Base-by-base conservation (phyloP, 2,113 vertebrate species). In the Rhinichthys klamathensis region DNA sequence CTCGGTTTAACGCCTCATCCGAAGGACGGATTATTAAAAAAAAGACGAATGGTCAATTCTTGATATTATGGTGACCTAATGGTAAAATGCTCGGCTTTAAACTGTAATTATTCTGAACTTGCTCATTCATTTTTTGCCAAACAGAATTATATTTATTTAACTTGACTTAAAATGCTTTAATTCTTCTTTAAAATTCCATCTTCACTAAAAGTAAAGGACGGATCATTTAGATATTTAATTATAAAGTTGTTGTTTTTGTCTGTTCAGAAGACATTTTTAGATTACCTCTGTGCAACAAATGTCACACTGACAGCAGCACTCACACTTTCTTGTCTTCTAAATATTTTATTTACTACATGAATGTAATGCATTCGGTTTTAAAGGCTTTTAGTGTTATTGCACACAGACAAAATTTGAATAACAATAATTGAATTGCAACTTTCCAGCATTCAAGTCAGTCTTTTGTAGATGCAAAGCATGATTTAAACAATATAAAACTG, bases 371-470 rank as follows among this genome's bases (percentile, higher is more conserved):
- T 27, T 75, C 3, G 6, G 2, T 51, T 75, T 51, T 25, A 27
- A 30, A 18, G 73, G 73, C 73, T 75, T 75, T 75, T 51, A 49
- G n/a, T 6, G 6, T 75, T 25, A 75, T 75, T 75, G 73, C 46
- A 51, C 13, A 75, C 7, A 9, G 72, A 44, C 13, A 4, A 7
- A 15, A 27, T 49, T 49, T 74, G 6, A 27, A 74, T 27, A 74
- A 67, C 49, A 38, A 30, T 30, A 30, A 30, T 30, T 30, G 30
- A 30, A 30, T 30, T 30, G 21, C 35, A 3, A 2, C 32, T 18
- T 70, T 70, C 38, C 18, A 38, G 35, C 15, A 5, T 76, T 30
- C 8, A 76, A 8, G 46, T 23, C 32, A 38, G 2, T 69, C 6
- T 30, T 65, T 32, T 67, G 15, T 13, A 25, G 72, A 27, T 23